Evolutionary conservation across 2,113 vertebrate genomes (phyloP).

Genomic region (Sporophila hypoxantha): DNA sequence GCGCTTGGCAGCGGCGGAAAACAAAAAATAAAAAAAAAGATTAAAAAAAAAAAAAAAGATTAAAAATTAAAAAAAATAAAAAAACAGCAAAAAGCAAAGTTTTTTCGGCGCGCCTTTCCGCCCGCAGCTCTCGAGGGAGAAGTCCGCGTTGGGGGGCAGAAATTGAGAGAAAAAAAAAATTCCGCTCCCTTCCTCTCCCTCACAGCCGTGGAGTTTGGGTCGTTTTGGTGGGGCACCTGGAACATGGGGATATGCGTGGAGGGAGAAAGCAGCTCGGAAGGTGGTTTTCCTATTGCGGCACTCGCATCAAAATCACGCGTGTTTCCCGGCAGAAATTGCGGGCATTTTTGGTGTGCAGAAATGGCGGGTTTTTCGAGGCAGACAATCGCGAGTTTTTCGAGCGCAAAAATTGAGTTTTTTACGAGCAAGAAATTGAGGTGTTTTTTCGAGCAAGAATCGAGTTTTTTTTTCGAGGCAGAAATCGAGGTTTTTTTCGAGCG

Average conservation of each 20-base stretch:
- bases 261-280: background rate
- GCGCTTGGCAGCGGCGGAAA: conserved; percentile 10
- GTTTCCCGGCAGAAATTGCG: background rate
- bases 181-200: accelerated
- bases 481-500: background rate
- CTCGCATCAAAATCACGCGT: too few relatives aligned
- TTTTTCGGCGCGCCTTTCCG: background rate
- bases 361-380: background rate
- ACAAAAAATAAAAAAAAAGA: background rate
- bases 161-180: background rate
- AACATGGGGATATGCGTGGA: background rate
- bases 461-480: background rate
- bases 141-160: background rate
- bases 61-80: too few relatives aligned
- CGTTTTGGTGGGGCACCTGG: background rate
- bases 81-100: conserved; percentile 53
- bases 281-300: too few relatives aligned
- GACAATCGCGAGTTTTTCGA: background rate
- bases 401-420: background rate
- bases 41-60: background rate
- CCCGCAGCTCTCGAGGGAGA: background rate
- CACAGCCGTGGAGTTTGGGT: background rate
- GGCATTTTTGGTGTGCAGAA: background rate
- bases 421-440: background rate
- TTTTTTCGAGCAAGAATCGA: background rate